phyloP scores from a whole-genome alignment of 2,888 invertebrate genomes.

The Caenorhabditis imperialis region DNA sequence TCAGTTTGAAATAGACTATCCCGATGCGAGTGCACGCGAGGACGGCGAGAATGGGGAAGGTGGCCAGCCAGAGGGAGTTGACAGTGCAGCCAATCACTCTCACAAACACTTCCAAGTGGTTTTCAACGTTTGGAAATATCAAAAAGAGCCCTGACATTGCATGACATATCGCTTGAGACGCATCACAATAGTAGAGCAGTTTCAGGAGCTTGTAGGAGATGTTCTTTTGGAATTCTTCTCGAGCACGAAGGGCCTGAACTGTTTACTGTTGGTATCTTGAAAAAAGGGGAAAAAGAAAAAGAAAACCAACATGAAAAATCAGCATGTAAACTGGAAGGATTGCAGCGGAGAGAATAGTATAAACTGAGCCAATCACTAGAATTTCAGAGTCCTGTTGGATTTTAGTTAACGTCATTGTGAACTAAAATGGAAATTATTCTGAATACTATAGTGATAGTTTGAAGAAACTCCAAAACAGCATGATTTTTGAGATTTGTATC shows the following conservation, averaged over 20 bases:
- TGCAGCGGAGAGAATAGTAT: constrained; percentile 8
- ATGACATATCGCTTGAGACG: background rate
- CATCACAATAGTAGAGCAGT: background rate
- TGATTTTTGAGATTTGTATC: too few species aligned
- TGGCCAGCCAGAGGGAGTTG: constrained; percentile 30
- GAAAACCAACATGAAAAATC: constrained; percentile 18
- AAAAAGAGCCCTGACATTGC: background rate
- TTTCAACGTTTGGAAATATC: background rate
- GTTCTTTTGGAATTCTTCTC: constrained; percentile 10
- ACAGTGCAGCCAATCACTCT: constrained; percentile 29
- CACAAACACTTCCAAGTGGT: constrained; percentile 13
- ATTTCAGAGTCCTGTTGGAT: constrained; percentile 26
- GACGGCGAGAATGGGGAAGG: constrained; percentile 14
- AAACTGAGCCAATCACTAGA: constrained; percentile 31
- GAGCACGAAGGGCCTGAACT: constrained; percentile 4
- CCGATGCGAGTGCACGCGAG: constrained; percentile 10
- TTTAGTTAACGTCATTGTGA: too few species aligned
- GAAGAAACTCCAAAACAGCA: too few species aligned
- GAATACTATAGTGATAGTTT: too few species aligned
- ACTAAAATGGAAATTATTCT: too few species aligned
- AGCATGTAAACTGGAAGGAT: constrained; percentile 33
- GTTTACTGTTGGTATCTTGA: too few species aligned
- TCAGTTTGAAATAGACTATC: constrained; percentile 7
- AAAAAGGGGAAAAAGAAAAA: background rate
- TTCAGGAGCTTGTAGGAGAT: constrained; percentile 9